Conservation (phyloP, 2,888 invertebrate genomes). For the Agapetus fuscipes region DNA sequence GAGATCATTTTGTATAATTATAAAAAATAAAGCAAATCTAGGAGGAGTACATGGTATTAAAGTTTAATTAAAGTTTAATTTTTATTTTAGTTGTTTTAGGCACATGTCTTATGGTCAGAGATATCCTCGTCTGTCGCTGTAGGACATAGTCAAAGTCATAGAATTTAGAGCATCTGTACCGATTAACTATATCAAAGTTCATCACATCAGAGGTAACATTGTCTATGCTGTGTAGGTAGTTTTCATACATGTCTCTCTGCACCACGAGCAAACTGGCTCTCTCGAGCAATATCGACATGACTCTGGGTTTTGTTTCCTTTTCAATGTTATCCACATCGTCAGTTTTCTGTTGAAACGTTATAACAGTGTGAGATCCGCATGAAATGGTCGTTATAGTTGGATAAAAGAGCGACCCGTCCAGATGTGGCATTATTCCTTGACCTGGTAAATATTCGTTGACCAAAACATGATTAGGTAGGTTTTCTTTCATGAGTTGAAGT, state of each 20-base stretch:
- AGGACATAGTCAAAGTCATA: conserved; percentile 48
- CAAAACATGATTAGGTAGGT: conserved; percentile 82
- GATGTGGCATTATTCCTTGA: conserved; percentile 96
- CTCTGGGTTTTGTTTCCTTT: conserved; percentile 26
- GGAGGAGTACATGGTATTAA: too few relatives aligned
- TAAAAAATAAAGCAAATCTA: too few relatives aligned
- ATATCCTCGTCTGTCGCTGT: conserved; percentile 63
- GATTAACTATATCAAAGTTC: conserved; percentile 51
- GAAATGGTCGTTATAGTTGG: conserved; percentile 90
- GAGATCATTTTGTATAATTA: too few relatives aligned
- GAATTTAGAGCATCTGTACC: conserved; percentile 48
- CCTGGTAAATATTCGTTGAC: conserved; percentile 90
- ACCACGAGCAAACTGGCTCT: conserved; percentile 82
- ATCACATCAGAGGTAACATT: conserved; percentile 58
- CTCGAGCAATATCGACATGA: conserved; percentile 75
- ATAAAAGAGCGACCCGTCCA: conserved; percentile 89
- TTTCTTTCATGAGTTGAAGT: conserved; percentile 59
- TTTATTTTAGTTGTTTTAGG: conserved; percentile 76
- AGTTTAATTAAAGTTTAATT: conserved; percentile 43
- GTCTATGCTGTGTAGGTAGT: conserved; percentile 80
- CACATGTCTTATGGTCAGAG: conserved; percentile 88
- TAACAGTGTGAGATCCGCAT: conserved; percentile 81
- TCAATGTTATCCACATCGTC: conserved; percentile 37
- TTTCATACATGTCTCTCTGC: conserved; percentile 69
- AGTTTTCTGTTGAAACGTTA: conserved; percentile 83